Base-by-base conservation (phyloP, 92 coral and sea anemone genomes). In the Pocillopora meandrina region DNA sequence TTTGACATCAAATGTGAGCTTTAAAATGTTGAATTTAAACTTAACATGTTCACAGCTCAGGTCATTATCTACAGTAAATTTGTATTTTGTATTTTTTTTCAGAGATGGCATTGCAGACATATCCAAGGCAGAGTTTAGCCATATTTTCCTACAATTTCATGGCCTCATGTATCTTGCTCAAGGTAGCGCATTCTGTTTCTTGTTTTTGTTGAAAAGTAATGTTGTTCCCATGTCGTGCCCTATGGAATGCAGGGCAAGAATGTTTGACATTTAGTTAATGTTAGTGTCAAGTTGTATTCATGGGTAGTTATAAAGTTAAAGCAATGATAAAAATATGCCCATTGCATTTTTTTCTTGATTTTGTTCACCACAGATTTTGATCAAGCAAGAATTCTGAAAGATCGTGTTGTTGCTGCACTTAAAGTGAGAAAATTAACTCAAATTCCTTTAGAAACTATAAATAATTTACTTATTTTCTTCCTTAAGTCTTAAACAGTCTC, bases 91-190 rank as follows among this genome's bases (percentile, higher is more conserved):
- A 65, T 2, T 49, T 61, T 12, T 31, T 73, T 73, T n/a, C 69
- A 93, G 97, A 74, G 88, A 86, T 21, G 68, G 59, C 21, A 62
- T 84, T 73, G 42, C 77, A 72, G 90, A 70, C 18, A 71, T 90
- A 56, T 83, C 93, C 74, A 96, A 87, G 76, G 92, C 96, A 61
- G 98, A 94, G 71, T 86, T 95, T 62, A 76, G 90, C 72, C 95
- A 90, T 71, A 73, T 84, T 56, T 95, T 95, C 71, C 85, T 95
- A 12, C 95, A 95, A 81, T 95, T 95, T 76, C 98, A 93, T 87
- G 98, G 98, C 23, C 89, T 84, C 69, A 87, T 95, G 36, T 95
- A 93, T 68, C 94, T 95, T 56, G 98, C 89, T 4, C 98, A 95
- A 91, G 98, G 98, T 95, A 84, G 55, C 71, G n/a, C 58, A 33